A percentile compares a stretch with the other conserved stretches of the same genome.
Evolutionary conservation across 2,888 invertebrate species (phyloP).

Genomic region (Gandaritis pyraliata): DNA sequence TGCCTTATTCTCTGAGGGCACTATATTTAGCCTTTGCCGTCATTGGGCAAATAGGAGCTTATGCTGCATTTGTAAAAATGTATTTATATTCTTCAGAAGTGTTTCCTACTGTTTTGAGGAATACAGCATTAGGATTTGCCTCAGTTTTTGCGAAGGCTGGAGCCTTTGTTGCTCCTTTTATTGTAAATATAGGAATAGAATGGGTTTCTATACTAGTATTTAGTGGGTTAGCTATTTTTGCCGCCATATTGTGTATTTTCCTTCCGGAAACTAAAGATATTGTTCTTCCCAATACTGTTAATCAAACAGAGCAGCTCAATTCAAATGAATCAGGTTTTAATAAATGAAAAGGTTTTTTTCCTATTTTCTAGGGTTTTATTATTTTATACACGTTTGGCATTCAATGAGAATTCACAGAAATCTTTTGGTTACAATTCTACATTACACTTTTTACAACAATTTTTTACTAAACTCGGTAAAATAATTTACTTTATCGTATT

Average conservation of each 20-base stretch:
- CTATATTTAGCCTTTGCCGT: slow-evolving; percentile 88
- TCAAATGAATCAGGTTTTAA: slow-evolving; percentile 4
- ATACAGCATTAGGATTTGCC: slow-evolving; percentile 89
- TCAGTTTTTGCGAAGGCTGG: slow-evolving; percentile 88
- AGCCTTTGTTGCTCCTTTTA: slow-evolving; percentile 87
- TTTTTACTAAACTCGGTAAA: not conserved
- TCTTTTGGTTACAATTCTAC: not conserved
- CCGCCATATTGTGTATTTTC: slow-evolving; percentile 66
- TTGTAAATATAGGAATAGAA: slow-evolving; percentile 82
- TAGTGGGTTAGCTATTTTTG: slow-evolving; percentile 61
- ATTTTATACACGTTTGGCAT: slow-evolving; percentile 50
- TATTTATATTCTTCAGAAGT: slow-evolving; percentile 91
- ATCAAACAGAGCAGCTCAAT: slow-evolving; percentile 58
- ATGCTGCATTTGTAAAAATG: slow-evolving; percentile 86
- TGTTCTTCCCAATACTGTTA: slow-evolving; percentile 68
- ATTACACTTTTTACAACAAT: not conserved
- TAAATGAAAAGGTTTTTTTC: slow-evolving; percentile 13
- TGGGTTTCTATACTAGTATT: slow-evolving; percentile 72
- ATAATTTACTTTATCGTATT: slow-evolving; percentile 46
- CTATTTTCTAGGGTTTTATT: not conserved
- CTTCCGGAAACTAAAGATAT: slow-evolving; percentile 73
- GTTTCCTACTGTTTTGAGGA: slow-evolving; percentile 91
- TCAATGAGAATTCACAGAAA: slow-evolving; percentile 59
- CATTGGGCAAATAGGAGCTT: slow-evolving; percentile 90
- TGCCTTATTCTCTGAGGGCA: slow-evolving; percentile 54